These are phyloP conservation scores for Saccopteryx bilineata DNA, from an alignment of 2,113 vertebrate species.

Conservation along the genomic window DNA sequence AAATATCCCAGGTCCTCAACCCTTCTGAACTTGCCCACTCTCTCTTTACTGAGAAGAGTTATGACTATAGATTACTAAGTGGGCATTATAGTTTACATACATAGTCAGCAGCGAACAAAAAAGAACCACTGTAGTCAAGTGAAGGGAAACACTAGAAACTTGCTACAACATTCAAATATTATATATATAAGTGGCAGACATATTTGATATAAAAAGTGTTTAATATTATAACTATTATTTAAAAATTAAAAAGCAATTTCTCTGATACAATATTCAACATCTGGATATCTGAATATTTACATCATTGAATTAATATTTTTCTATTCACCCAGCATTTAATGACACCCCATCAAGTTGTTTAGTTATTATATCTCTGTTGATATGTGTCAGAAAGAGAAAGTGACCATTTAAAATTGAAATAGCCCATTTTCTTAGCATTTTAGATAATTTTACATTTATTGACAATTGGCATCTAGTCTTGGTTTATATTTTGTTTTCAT, in stretches of 20 bases:
- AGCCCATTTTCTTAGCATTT: not conserved
- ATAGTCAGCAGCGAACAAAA: not conserved
- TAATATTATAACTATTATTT: not conserved
- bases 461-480: not conserved
- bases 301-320: not conserved
- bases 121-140: not conserved
- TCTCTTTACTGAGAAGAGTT: not conserved
- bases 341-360: not conserved
- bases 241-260: not conserved
- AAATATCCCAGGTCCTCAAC: not conserved
- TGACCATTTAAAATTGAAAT: not conserved
- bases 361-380: not conserved
- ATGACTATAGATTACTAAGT: not conserved
- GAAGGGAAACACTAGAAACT: not conserved
- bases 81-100: not conserved
- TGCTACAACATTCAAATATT: not conserved
- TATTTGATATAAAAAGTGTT: constrained; percentile 29
- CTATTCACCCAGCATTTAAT: not conserved
- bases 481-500: not conserved
- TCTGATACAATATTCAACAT: not conserved
- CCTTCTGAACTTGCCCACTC: not conserved
- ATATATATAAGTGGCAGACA: not conserved
- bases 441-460: constrained; percentile 12
- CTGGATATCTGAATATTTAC: not conserved
- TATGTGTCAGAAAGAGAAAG: not conserved